A percentile compares a stretch with the other conserved stretches of the same genome.
phyloP scores from a whole-genome alignment of 2,888 invertebrate genomes.

The Glomeris marginata region DNA sequence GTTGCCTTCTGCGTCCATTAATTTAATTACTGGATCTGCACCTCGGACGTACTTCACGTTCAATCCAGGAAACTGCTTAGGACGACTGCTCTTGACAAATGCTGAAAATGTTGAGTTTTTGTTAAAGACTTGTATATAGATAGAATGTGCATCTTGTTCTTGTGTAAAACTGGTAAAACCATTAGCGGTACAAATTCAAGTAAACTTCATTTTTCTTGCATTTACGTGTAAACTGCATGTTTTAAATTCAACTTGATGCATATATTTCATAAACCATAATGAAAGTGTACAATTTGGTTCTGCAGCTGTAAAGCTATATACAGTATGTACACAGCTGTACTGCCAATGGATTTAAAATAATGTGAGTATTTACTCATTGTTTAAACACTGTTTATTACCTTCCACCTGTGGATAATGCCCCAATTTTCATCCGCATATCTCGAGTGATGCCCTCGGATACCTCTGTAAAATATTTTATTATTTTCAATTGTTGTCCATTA shows the following conservation, averaged over 20 bases:
- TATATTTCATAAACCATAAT: too few relatives aligned
- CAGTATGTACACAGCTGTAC: too few relatives aligned
- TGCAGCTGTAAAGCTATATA: too few relatives aligned
- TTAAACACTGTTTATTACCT: conserved; percentile 32
- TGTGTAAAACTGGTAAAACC: too few relatives aligned
- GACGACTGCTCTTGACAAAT: conserved; percentile 85
- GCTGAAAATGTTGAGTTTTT: conserved; percentile 37
- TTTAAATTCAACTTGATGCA: too few relatives aligned
- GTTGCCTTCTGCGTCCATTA: conserved; percentile 68
- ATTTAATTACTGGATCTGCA: conserved; percentile 81
- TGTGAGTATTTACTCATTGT: not conserved
- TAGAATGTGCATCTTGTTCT: not conserved
- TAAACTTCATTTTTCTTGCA: too few relatives aligned
- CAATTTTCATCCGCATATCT: conserved; percentile 97
- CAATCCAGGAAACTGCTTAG: conserved; percentile 77
- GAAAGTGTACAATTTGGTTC: too few relatives aligned
- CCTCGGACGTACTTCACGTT: conserved; percentile 86
- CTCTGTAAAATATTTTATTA: conserved; percentile 32
- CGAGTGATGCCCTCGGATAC: conserved; percentile 79
- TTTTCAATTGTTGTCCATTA: too few relatives aligned
- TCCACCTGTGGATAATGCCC: conserved; percentile 96
- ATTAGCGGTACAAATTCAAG: too few relatives aligned
- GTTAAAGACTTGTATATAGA: not conserved
- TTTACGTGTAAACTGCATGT: too few relatives aligned
- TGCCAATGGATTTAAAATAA: too few relatives aligned